Percentiles rank a stretch among this genome's conserved stretches.
phyloP scores from a whole-genome alignment of 2,113 vertebrate species.

The Pygoscelis antarcticus region DNA sequence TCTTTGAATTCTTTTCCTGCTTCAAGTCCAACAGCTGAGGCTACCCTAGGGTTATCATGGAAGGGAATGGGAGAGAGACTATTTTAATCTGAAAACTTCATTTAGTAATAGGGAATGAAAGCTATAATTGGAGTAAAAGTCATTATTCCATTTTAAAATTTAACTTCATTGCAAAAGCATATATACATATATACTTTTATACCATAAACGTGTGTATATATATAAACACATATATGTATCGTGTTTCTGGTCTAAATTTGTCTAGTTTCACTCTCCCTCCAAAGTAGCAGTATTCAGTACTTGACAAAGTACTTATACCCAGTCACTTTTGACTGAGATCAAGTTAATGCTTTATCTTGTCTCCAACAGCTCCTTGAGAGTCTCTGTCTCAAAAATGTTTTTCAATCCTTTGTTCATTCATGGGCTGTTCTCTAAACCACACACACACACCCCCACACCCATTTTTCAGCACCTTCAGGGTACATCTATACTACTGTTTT shows the following conservation, averaged over 20 bases:
- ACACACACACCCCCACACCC: no score
- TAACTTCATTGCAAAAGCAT: neutral
- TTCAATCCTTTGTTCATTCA: neutral
- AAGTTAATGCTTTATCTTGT: conserved; percentile 39
- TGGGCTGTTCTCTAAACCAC: neutral
- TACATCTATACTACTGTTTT: neutral
- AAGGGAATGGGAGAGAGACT: neutral
- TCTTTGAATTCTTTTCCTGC: conserved; percentile 15
- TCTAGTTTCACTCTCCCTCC: conserved; percentile 47
- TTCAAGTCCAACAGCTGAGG: neutral
- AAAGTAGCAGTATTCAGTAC: conserved; percentile 2
- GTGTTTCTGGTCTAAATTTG: conserved; percentile 27
- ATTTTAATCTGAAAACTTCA: neutral
- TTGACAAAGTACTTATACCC: conserved; percentile 48
- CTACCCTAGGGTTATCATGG: neutral
- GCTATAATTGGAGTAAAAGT: neutral
- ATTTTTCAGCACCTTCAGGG: neutral
- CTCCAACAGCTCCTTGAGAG: conserved; percentile 18
- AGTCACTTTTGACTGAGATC: conserved; percentile 38
- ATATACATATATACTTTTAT: neutral
- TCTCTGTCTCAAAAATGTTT: neutral
- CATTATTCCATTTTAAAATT: conserved; percentile 15
- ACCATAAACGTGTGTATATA: neutral
- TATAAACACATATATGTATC: neutral
- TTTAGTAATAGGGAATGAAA: neutral